Percentiles rank a stretch among this genome's conserved stretches.
Evolutionary conservation across 2,888 invertebrate species (phyloP).

Genomic region (Apamea anceps): DNA sequence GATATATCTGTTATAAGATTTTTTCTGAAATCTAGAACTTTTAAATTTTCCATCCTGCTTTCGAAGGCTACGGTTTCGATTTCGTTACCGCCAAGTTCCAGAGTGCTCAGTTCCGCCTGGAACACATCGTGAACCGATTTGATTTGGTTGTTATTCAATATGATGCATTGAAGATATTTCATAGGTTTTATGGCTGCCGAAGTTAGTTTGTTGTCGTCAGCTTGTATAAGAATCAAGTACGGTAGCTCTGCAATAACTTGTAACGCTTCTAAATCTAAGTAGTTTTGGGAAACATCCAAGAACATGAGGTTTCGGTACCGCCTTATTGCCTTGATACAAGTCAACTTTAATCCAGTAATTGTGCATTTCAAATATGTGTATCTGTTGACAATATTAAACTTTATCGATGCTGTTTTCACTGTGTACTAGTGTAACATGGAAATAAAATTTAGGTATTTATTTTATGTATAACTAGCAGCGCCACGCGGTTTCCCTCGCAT

Average conservation of each 20-base stretch:
- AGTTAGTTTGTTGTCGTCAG: constrained; percentile 88
- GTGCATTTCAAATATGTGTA: constrained; percentile 91
- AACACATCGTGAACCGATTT: constrained; percentile 86
- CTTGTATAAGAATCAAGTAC: constrained; percentile 89
- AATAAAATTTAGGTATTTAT: neutral
- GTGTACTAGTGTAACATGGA: neutral
- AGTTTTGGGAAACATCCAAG: constrained; percentile 90
- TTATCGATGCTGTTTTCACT: neutral
- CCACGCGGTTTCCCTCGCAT: too few relatives aligned
- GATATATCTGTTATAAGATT: constrained; percentile 86
- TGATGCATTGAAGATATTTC: constrained; percentile 91
- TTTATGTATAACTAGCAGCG: neutral
- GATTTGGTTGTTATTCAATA: constrained; percentile 89
- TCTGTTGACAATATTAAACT: constrained; percentile 70
- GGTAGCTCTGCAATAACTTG: constrained; percentile 88
- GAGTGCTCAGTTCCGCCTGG: constrained; percentile 89
- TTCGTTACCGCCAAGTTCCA: constrained; percentile 89
- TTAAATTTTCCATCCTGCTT: constrained; percentile 81
- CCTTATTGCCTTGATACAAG: constrained; percentile 87
- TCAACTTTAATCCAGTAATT: constrained; percentile 86
- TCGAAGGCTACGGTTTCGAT: constrained; percentile 78
- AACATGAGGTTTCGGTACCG: constrained; percentile 90
- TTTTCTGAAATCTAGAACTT: constrained; percentile 89
- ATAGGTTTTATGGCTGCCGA: constrained; percentile 87
- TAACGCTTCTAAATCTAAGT: constrained; percentile 84